Percentiles rank a stretch among this genome's conserved stretches.
These are phyloP conservation scores for Conchocele bisecta DNA, from an alignment of 2,888 invertebrate genomes.

Conservation along the genomic window DNA sequence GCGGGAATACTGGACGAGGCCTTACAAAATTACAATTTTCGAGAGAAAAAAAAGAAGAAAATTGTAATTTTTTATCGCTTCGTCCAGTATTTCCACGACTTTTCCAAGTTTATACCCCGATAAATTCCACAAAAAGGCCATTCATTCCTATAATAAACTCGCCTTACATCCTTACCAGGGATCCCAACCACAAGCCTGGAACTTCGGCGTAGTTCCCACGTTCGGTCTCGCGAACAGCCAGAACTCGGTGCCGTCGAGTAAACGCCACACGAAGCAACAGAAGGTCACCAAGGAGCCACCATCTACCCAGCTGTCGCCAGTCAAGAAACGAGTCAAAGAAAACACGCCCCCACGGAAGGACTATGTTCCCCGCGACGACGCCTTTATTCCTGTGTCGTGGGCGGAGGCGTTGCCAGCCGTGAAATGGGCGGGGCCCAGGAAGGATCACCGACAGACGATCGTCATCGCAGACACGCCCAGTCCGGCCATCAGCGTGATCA, in stretches of 20 bases:
- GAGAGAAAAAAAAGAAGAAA: too few species aligned
- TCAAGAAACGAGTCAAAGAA: slow-evolving; percentile 98
- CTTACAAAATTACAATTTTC: too few species aligned
- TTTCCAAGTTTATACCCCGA: too few species aligned
- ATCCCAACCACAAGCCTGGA: slow-evolving; percentile 76
- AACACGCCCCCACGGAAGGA: slow-evolving; percentile 89
- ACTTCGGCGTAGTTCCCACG: slow-evolving; percentile 76
- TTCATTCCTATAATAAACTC: too few species aligned
- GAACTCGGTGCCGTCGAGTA: slow-evolving; percentile 66
- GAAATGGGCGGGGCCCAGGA: slow-evolving; percentile 50
- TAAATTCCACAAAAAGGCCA: too few species aligned
- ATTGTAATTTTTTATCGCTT: too few species aligned
- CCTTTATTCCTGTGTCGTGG: slow-evolving; percentile 63
- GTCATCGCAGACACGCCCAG: slow-evolving; percentile 98
- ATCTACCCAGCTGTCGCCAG: slow-evolving; percentile 93
- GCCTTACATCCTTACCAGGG: slow-evolving; percentile 65
- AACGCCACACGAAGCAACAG: slow-evolving; percentile 78
- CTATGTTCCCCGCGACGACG: slow-evolving; percentile 44
- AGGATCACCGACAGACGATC: slow-evolving; percentile 89
- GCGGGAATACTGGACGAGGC: too few species aligned
- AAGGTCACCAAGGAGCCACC: slow-evolving; percentile 73
- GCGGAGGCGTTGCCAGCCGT: slow-evolving; percentile 54
- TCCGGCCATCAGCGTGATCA: slow-evolving; percentile 96
- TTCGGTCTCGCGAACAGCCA: slow-evolving; percentile 70
- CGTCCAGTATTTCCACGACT: too few species aligned